Percentiles rank a stretch among this genome's conserved stretches.
Conservation (phyloP, 2,888 invertebrate species). For the Masnerella sp. region DNA sequence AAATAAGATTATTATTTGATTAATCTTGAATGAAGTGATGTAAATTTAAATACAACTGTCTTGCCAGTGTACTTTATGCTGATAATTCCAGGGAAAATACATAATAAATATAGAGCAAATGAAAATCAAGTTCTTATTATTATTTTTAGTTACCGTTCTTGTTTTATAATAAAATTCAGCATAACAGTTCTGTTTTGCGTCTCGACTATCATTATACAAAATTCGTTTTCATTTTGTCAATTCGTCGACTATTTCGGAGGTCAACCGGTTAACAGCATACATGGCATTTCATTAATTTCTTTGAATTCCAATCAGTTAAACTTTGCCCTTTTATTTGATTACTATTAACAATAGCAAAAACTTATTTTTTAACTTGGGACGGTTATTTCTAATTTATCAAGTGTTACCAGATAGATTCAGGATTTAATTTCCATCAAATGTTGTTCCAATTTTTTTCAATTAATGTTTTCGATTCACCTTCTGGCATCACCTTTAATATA, state of each 20-base stretch:
- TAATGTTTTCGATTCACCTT: not conserved
- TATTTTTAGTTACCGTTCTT: conserved; percentile 20
- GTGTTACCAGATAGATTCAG: conserved; percentile 13
- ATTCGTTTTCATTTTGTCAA: conserved; percentile 17
- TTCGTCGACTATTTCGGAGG: conserved; percentile 19
- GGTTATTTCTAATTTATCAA: conserved; percentile 44
- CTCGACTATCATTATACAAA: conserved; percentile 23
- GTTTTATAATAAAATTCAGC: conserved; percentile 11
- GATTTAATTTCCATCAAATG: not conserved
- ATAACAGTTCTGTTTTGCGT: conserved; percentile 13
- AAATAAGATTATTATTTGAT: too few relatives aligned
- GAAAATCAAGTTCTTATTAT: conserved; percentile 7
- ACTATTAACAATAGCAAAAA: conserved; percentile 47
- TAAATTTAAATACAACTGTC: too few relatives aligned
- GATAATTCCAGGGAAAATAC: too few relatives aligned
- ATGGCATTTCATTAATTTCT: conserved; percentile 4
- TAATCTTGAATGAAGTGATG: too few relatives aligned
- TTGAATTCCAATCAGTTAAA: conserved; percentile 23
- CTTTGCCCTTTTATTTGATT: conserved; percentile 12
- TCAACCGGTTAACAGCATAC: conserved; percentile 15
- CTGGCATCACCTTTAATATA: conserved; percentile 10
- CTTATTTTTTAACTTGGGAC: conserved; percentile 46
- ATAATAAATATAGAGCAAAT: too few relatives aligned
- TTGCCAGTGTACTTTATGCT: too few relatives aligned
- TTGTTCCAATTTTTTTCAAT: not conserved